Percentiles rank a stretch among this genome's conserved stretches.
These are phyloP conservation scores for Melangyna quadrimaculata DNA, from an alignment of 2,888 invertebrate genomes.

Conservation along the genomic window DNA sequence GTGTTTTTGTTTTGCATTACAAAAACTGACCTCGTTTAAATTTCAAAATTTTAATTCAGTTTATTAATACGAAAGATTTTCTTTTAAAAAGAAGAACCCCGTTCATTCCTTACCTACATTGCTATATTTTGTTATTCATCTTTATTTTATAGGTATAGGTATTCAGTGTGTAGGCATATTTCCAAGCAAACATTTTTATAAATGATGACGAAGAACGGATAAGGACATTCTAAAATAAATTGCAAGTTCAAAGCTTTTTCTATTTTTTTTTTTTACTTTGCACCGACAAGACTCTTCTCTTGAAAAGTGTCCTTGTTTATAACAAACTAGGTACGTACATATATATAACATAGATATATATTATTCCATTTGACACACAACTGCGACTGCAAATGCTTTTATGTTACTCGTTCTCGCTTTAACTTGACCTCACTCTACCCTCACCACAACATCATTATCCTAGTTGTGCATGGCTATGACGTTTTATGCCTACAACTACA, in stretches of 20 bases:
- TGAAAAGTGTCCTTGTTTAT: slow-evolving; percentile 4
- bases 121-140: background rate
- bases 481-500: background rate
- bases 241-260: slow-evolving; percentile 27
- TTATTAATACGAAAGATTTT: background rate
- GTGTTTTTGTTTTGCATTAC: background rate
- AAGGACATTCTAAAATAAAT: background rate
- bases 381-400: slow-evolving; percentile 7
- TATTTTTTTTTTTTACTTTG: slow-evolving; percentile 1
- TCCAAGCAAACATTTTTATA: background rate
- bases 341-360: too few species aligned
- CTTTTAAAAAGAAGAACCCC: background rate
- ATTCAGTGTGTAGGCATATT: too few species aligned
- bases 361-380: slow-evolving; percentile 20
- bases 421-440: slow-evolving; percentile 23
- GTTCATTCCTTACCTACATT: background rate
- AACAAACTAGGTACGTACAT: too few species aligned
- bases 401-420: background rate
- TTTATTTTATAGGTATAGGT: background rate
- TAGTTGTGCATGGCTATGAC: slow-evolving; percentile 13
- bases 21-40: background rate
- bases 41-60: background rate
- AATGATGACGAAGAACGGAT: background rate
- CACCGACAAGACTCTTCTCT: background rate
- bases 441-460: slow-evolving; percentile 20